phyloP scores from a whole-genome alignment of 2,797 vertebrate genomes.

The Cirrhinus mrigala region DNA sequence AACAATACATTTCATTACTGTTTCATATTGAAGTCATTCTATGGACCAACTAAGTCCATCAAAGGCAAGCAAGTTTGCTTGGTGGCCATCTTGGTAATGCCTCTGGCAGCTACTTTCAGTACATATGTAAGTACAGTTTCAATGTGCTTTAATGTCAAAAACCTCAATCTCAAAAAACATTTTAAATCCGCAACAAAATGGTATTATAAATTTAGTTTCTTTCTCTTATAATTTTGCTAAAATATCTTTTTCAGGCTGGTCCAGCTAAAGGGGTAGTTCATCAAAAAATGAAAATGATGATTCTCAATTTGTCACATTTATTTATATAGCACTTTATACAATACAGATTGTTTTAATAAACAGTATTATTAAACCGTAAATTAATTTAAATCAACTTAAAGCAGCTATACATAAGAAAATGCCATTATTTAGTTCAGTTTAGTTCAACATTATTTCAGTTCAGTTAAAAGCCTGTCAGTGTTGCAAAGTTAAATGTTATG shows the following conservation, averaged over 20 bases:
- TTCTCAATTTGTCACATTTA: background rate
- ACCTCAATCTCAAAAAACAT: background rate
- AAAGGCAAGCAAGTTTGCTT: background rate
- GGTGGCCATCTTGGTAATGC: background rate
- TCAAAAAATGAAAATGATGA: background rate
- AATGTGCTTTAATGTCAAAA: background rate
- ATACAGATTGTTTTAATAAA: background rate
- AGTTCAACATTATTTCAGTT: background rate
- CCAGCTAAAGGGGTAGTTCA: background rate
- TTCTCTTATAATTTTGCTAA: background rate
- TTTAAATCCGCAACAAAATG: no score
- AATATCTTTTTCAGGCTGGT: background rate
- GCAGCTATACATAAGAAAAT: background rate
- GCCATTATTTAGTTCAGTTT: background rate
- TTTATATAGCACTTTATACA: background rate
- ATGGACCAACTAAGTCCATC: background rate
- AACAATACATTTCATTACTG: background rate
- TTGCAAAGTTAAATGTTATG: background rate
- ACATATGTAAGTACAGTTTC: background rate
- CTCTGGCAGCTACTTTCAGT: background rate
- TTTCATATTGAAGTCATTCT: slow-evolving; percentile 1
- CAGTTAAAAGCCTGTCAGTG: background rate
- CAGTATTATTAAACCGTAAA: no score
- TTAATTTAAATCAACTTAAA: no score
- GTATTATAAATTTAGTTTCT: no score